phyloP scores from a whole-genome alignment of 2,888 invertebrate species.

The Iphiclides podalirius region DNA sequence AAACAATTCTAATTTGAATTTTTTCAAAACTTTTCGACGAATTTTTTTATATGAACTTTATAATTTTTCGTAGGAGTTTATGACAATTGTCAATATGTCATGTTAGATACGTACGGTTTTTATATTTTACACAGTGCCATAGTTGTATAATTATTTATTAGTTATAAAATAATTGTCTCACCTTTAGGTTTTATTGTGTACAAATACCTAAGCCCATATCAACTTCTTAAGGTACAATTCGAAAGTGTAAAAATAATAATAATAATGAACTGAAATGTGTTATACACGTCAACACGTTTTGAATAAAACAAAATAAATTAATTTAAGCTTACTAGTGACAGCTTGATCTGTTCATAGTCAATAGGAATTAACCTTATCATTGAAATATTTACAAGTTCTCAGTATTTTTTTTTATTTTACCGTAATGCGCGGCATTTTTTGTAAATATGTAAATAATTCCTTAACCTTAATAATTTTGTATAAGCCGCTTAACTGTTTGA shows the following conservation, averaged over 20 bases:
- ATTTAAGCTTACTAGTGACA: too few relatives aligned
- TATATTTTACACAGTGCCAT: slow-evolving; percentile 45
- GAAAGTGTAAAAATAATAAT: neutral
- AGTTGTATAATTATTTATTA: slow-evolving; percentile 35
- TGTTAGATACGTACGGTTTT: slow-evolving; percentile 32
- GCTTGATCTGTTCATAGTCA: too few relatives aligned
- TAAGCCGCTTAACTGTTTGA: slow-evolving; percentile 49
- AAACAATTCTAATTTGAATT: slow-evolving; percentile 1
- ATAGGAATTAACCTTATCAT: neutral
- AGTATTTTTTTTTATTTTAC: slow-evolving; percentile 10
- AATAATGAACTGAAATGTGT: neutral
- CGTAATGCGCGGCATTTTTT: slow-evolving; percentile 25
- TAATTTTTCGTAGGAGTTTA: slow-evolving; percentile 30
- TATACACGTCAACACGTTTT: neutral
- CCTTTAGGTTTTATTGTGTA: neutral
- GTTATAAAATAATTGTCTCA: neutral
- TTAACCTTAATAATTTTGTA: slow-evolving; percentile 61
- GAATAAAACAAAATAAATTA: too few relatives aligned
- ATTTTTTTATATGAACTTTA: slow-evolving; percentile 27
- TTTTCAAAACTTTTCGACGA: slow-evolving; percentile 6
- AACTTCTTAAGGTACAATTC: neutral
- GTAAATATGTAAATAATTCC: slow-evolving; percentile 64
- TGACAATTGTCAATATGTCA: slow-evolving; percentile 41
- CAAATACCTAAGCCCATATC: neutral
- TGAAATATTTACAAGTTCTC: neutral